phyloP scores from a whole-genome alignment of 2,888 invertebrate genomes.

The Ligdia adustata region DNA sequence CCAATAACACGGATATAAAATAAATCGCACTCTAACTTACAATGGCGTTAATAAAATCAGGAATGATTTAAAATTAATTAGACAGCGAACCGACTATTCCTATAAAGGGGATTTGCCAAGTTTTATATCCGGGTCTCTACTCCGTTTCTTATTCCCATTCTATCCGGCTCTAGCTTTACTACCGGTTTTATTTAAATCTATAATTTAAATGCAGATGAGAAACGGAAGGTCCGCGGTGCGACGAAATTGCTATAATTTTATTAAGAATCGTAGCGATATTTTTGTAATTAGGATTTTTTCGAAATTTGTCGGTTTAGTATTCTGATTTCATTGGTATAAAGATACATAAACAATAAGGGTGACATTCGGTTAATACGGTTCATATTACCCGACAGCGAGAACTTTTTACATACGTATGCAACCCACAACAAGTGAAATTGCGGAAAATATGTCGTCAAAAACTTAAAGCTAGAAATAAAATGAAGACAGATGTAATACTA shows the following conservation, averaged over 20 bases:
- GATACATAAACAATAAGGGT: no score
- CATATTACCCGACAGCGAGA: no score
- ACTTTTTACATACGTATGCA: no score
- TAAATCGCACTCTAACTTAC: background rate
- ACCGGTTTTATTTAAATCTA: slow-evolving; percentile 67
- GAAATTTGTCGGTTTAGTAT: no score
- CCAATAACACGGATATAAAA: background rate
- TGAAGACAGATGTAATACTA: no score
- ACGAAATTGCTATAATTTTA: slow-evolving; percentile 24
- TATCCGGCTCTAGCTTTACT: slow-evolving; percentile 52
- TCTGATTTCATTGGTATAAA: no score
- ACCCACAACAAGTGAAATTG: no score
- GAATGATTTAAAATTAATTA: slow-evolving; percentile 37
- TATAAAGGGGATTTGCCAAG: slow-evolving; percentile 34
- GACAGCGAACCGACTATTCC: slow-evolving; percentile 30
- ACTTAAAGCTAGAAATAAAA: no score
- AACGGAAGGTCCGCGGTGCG: slow-evolving; percentile 33
- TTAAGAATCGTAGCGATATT: slow-evolving; percentile 14
- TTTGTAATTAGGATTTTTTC: no score
- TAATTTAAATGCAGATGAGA: slow-evolving; percentile 74
- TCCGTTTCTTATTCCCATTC: slow-evolving; percentile 37
- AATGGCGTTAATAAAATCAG: slow-evolving; percentile 30
- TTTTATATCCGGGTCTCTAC: slow-evolving; percentile 25
- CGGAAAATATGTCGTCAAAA: no score
- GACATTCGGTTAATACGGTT: no score